These are phyloP conservation scores for Amorpha juglandis DNA, from an alignment of 2,888 invertebrate genomes.

Conservation along the genomic window DNA sequence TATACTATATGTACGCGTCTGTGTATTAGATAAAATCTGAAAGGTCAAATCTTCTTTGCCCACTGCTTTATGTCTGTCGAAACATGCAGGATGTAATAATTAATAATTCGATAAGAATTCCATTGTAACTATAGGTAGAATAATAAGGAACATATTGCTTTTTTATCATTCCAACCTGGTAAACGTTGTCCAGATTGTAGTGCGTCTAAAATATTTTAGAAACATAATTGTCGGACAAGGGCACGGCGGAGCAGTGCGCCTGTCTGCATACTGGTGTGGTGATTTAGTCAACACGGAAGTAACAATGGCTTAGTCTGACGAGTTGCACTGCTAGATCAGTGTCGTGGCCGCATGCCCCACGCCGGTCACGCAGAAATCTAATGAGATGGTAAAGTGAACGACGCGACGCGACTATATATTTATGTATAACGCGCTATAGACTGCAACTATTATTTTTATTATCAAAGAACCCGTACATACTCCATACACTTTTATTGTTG, in stretches of 20 bases:
- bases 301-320: not conserved
- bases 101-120: slow-evolving; percentile 1
- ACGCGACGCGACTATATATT: not conserved
- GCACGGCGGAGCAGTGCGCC: slow-evolving; percentile 20
- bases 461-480: not conserved
- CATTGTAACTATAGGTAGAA: not conserved
- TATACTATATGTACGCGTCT: slow-evolving; percentile 25
- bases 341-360: not conserved
- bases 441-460: not conserved
- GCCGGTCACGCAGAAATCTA: not conserved
- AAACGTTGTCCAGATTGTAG: slow-evolving; percentile 19
- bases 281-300: slow-evolving; percentile 27
- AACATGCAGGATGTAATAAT: slow-evolving; percentile 20
- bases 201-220: slow-evolving; percentile 29
- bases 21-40: slow-evolving; percentile 28
- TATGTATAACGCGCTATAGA: not conserved
- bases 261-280: slow-evolving; percentile 28
- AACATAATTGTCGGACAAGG: slow-evolving; percentile 30
- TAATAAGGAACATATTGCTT: not conserved
- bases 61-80: slow-evolving; percentile 22
- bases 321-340: not conserved
- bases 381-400: not conserved
- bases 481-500: too few species aligned
- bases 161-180: slow-evolving; percentile 21
- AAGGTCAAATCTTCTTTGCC: slow-evolving; percentile 26